Conservation (phyloP, 1,140 invertebrate genomes). For the Spodoptera frugiperda region DNA sequence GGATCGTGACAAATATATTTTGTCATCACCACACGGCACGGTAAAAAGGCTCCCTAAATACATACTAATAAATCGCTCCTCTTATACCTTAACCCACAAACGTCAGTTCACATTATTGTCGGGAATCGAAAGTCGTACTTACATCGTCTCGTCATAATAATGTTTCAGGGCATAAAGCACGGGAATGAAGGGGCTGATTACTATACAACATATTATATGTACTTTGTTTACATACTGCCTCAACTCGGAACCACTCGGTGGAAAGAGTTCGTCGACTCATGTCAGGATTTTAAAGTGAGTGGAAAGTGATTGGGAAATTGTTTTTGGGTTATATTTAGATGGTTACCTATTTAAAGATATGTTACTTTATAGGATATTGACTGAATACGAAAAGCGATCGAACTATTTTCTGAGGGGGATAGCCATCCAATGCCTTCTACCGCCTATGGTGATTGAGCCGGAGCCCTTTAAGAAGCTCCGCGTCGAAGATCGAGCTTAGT, state of each 20-base stretch:
- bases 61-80: not conserved
- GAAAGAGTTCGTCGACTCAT: constrained; percentile 3
- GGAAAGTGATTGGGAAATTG: not conserved
- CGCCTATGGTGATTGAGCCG: no score
- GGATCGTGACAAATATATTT: no score
- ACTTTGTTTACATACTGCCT: constrained; percentile 6
- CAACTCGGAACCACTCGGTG: not conserved
- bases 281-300: not conserved
- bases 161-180: constrained; percentile 36
- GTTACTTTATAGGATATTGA: no score
- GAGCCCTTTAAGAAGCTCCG: no score
- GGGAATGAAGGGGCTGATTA: constrained; percentile 24
- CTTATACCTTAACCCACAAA: constrained; percentile 4
- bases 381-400: no score
- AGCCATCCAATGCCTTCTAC: no score
- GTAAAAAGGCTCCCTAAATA: no score
- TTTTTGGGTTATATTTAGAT: not conserved
- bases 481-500: no score
- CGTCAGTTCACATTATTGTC: constrained; percentile 19
- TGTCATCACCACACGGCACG: no score
- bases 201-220: constrained; percentile 7
- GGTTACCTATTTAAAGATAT: no score
- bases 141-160: constrained; percentile 17
- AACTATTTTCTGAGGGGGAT: no score
- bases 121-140: constrained; percentile 17